phyloP scores from a whole-genome alignment of 2,797 vertebrate species.

The Fistularia commersonii region DNA sequence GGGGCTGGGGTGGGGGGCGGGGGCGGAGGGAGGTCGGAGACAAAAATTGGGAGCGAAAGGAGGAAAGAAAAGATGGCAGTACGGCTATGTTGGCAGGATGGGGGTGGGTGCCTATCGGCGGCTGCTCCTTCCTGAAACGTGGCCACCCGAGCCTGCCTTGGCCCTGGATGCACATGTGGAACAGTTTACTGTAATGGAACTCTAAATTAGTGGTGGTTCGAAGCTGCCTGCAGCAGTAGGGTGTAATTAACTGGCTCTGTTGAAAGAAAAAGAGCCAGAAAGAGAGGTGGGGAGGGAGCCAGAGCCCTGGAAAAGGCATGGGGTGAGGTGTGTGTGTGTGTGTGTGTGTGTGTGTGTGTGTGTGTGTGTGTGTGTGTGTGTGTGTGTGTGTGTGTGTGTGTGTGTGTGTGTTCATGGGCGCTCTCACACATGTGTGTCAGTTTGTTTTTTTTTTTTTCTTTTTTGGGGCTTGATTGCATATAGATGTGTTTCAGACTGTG shows the following conservation, averaged over 20 bases:
- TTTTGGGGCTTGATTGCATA: slow-evolving; percentile 54
- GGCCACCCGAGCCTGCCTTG: slow-evolving; percentile 77
- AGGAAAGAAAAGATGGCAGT: slow-evolving; percentile 66
- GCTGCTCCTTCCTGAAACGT: slow-evolving; percentile 82
- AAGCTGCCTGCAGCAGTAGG: slow-evolving; percentile 84
- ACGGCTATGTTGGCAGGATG: slow-evolving; percentile 70
- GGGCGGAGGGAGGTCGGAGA: not conserved
- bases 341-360: slow-evolving; percentile 21
- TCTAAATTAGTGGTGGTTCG: slow-evolving; percentile 86
- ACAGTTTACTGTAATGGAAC: slow-evolving; percentile 87
- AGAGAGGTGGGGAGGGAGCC: slow-evolving; percentile 69
- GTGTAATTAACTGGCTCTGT: slow-evolving; percentile 86
- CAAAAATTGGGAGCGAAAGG: slow-evolving; percentile 21
- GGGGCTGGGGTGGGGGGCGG: not conserved
- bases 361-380: slow-evolving; percentile 17
- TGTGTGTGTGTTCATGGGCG: slow-evolving; percentile 5
- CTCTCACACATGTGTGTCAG: slow-evolving; percentile 49
- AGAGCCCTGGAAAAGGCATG: slow-evolving; percentile 59
- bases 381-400: slow-evolving; percentile 28
- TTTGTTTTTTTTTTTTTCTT: slow-evolving; percentile 24
- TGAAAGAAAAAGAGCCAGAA: slow-evolving; percentile 80
- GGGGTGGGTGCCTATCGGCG: slow-evolving; percentile 73
- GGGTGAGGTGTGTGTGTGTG: slow-evolving; percentile 54
- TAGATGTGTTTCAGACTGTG: slow-evolving; percentile 50
- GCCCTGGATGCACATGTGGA: slow-evolving; percentile 82